phyloP scores from a whole-genome alignment of 2,113 vertebrate genomes.

The Anser brachyrhynchus region DNA sequence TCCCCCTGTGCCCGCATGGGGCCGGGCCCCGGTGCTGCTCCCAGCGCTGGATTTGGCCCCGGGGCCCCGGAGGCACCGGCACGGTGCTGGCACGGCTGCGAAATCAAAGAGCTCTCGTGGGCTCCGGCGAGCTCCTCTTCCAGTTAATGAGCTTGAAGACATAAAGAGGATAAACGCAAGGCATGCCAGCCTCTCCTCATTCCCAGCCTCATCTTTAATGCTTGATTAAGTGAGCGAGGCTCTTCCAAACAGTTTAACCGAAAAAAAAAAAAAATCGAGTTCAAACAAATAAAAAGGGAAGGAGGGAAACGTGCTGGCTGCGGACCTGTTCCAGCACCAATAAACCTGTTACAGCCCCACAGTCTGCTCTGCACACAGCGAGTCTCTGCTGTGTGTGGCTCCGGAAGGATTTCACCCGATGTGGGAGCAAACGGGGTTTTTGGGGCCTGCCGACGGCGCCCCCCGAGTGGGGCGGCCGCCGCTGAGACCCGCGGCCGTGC shows the following conservation, averaged over 20 bases:
- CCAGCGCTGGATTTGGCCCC: background rate
- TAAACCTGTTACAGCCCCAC: fast-evolving
- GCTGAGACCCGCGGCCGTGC: background rate
- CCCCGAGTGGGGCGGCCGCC: too few species aligned
- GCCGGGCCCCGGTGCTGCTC: background rate
- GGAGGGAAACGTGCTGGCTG: background rate
- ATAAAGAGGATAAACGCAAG: fast-evolving
- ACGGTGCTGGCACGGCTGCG: fast-evolving
- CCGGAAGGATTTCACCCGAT: too few species aligned
- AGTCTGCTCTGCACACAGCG: background rate
- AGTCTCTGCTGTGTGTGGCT: background rate
- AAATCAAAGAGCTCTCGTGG: background rate
- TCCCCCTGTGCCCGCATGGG: fast-evolving
- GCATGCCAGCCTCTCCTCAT: fast-evolving
- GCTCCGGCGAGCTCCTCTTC: background rate
- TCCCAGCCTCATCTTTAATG: background rate
- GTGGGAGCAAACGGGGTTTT: too few species aligned
- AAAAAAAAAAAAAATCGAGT: fast-evolving
- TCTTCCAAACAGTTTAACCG: background rate
- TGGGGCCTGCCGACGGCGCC: too few species aligned
- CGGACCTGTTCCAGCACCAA: background rate
- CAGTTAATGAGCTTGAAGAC: fast-evolving
- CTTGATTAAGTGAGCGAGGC: fast-evolving
- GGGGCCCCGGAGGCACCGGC: fast-evolving
- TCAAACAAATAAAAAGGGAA: background rate